These are phyloP conservation scores for Takifugu bimaculatus DNA, from an alignment of 2,113 vertebrate genomes.

Conservation along the genomic window DNA sequence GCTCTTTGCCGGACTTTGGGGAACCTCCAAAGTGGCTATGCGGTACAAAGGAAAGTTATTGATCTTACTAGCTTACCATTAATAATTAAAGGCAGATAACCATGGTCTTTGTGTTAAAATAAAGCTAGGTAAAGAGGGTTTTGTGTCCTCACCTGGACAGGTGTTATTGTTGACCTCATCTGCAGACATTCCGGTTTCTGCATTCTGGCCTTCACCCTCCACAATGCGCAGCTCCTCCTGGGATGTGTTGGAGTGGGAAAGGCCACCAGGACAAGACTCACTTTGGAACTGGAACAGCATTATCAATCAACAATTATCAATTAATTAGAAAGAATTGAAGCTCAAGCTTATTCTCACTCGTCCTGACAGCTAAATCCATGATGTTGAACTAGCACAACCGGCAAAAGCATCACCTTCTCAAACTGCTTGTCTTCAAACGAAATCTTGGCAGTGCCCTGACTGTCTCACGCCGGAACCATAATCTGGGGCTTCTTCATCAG, in stretches of 20 bases:
- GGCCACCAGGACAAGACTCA: slow-evolving; percentile 76
- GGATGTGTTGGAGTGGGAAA: slow-evolving; percentile 88
- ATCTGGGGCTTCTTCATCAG: slow-evolving; percentile 96
- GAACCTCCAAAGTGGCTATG: slow-evolving; percentile 72
- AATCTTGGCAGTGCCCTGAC: slow-evolving; percentile 93
- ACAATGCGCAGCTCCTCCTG: slow-evolving; percentile 95
- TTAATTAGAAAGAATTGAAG: neutral
- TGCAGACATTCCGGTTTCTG: slow-evolving; percentile 80
- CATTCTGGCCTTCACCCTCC: slow-evolving; percentile 90
- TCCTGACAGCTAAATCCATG: neutral
- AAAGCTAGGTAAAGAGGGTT: neutral
- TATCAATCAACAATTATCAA: neutral
- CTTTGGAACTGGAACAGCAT: slow-evolving; percentile 84
- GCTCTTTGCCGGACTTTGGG: slow-evolving; percentile 64
- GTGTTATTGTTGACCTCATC: slow-evolving; percentile 99
- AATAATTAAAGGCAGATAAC: no score
- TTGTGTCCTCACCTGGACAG: slow-evolving; percentile 76
- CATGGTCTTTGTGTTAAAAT: neutral
- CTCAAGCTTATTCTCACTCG: neutral
- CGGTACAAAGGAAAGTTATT: neutral
- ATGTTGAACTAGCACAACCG: neutral
- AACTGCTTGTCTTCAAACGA: slow-evolving; percentile 97
- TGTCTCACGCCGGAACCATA: slow-evolving; percentile 94
- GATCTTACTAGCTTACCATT: no score
- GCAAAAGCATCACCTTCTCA: slow-evolving; percentile 81